Base-by-base conservation (phyloP, 23 tunicate species). In the Diplosoma virens region DNA sequence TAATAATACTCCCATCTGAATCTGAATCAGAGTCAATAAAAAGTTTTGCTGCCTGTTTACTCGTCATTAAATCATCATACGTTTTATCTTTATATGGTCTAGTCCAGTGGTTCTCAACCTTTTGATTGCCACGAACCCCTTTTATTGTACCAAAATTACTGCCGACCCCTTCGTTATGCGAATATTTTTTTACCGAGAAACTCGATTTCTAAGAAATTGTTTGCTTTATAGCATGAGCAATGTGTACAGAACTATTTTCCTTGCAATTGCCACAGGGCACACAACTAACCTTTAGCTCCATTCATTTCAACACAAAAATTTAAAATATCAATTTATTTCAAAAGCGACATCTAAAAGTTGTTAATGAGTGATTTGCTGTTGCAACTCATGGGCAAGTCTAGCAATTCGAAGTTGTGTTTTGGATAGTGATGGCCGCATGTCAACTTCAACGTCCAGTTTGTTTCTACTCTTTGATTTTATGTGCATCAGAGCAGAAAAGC, bases 401-500 rank as follows among this genome's bases (percentile, higher is more conserved):
- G 73, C n/a, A 78, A 78, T 64, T 36, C 73, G 73, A 3, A 73
- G 58, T 64, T 35, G 58, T 26, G 82, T 78, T 26, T 63, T 78
- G 3, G 82, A 78, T 16, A 78, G 20, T 18, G 75, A 73, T 31
- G 63, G 41, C 20, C 56, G 48, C 82, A 78, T 61, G 68, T n/a
- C n/a, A n/a, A n/a, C n/a, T n/a, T n/a, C n/a, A n/a, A n/a, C n/a
- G n/a, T 60, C 68, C 30, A 60, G 68, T 30, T 60, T 60, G 33
- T 78, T 64, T 27, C 75, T 21, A 17, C 50, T 59, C 67, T 74
- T 74, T 27, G 73, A 25, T 54, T 55, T 53, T 17, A 73, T 73
- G 2, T 73, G 64, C 5, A 23, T 30, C 27, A 73, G 65, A 73
- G 79, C 41, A 33, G 55, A 77, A 77, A 0, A 59, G 25, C 47